These are phyloP conservation scores for Drosophila repleta DNA, from an alignment of 1,140 invertebrate species.

Conservation along the genomic window DNA sequence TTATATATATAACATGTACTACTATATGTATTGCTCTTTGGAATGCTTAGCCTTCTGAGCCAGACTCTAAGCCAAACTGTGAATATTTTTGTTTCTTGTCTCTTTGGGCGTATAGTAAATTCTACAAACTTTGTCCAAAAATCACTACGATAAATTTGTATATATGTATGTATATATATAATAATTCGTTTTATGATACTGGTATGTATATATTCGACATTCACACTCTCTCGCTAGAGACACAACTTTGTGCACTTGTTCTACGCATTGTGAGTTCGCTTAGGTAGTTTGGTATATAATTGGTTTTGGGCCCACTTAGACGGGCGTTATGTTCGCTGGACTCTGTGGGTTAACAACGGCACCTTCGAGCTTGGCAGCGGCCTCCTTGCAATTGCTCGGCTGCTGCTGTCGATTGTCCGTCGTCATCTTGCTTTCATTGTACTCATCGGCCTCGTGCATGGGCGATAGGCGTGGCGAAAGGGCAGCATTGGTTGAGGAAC, in stretches of 20 bases:
- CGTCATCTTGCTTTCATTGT: constrained; percentile 52
- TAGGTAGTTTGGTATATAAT: constrained; percentile 24
- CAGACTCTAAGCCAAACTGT: constrained; percentile 9
- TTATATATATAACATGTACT: constrained; percentile 33
- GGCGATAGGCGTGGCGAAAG: constrained; percentile 76
- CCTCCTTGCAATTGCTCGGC: constrained; percentile 63
- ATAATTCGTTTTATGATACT: constrained; percentile 48
- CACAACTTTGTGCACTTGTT: constrained; percentile 26
- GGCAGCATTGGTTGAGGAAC: constrained; percentile 62
- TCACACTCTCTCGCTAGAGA: constrained; percentile 15
- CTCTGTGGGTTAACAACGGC: constrained; percentile 24
- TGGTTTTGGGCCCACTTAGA: constrained; percentile 41
- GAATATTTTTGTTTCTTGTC: constrained; percentile 13
- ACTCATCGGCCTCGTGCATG: constrained; percentile 79
- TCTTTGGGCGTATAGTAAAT: constrained; percentile 32
- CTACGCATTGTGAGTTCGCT: constrained; percentile 7
- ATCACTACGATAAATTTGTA: constrained; percentile 45
- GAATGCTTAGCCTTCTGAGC: constrained; percentile 17
- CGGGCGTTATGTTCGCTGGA: constrained; percentile 67
- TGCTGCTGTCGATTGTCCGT: constrained; percentile 16
- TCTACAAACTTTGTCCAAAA: constrained; percentile 47
- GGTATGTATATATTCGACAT: constrained; percentile 37
- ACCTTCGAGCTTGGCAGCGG: constrained; percentile 62
- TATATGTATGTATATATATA: constrained; percentile 30
- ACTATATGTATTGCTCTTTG: constrained; percentile 13